Conservation (phyloP, 1,140 invertebrate genomes). For the Carposina sasakii region DNA sequence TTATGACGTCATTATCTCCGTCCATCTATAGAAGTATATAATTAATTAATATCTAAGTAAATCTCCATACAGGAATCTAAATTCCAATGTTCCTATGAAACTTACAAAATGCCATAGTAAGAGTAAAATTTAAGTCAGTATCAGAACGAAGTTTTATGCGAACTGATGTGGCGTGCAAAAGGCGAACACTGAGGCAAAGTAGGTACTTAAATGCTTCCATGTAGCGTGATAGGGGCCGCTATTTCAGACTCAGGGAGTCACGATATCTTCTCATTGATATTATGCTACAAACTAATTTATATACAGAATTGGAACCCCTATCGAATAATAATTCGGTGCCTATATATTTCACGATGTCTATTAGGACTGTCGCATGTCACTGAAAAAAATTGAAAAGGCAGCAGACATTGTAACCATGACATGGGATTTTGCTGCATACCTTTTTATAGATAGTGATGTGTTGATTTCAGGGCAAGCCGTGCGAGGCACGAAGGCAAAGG, state of each 20-base stretch:
- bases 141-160: conserved; percentile 36
- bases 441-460: conserved; percentile 15
- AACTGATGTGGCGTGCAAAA: conserved; percentile 49
- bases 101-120: conserved; percentile 47
- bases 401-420: too few species aligned
- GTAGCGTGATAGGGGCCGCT: conserved; percentile 57
- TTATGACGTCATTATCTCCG: conserved; percentile 78
- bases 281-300: too few species aligned
- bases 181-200: conserved; percentile 39
- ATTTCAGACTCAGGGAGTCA: conserved; percentile 54
- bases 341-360: too few species aligned
- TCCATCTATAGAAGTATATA: conserved; percentile 65
- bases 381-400: too few species aligned
- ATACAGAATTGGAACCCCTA: too few species aligned
- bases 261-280: conserved; percentile 57
- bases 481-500: conserved; percentile 41
- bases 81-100: too few species aligned
- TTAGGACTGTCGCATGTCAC: too few species aligned
- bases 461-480: conserved; percentile 29
- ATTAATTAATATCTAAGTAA: conserved; percentile 2
- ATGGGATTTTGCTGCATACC: too few species aligned
- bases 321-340: conserved; percentile 17
- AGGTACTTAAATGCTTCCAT: conserved; percentile 41
- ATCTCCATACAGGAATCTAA: too few species aligned
- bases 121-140: conserved; percentile 8